Evolutionary conservation across 2,888 invertebrate species (phyloP), one percentile per base, ranked within the genome.

Genomic region (Drosophila macrothrix): DNA sequence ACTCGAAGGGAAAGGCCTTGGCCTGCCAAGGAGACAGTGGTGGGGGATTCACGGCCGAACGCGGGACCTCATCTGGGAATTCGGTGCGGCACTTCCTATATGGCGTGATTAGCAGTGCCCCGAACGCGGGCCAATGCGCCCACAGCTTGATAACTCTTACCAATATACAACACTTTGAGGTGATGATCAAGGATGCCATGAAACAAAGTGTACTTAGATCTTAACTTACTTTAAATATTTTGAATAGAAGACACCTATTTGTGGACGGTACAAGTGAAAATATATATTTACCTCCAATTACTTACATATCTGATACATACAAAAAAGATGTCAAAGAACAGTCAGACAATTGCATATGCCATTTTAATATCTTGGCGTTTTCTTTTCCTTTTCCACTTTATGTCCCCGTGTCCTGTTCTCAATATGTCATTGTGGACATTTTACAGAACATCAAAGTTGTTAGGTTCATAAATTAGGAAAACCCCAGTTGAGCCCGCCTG

Each of bases 341-440:
- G 43, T 5, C 1, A 46, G 31, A 0, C 14, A 28, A 54, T 53
- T 41, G 22, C 46, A 50, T 50, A 60, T 52, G 49, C 16, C 14
- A 33, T 19, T 59, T 52, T 35, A 52, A 50, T 55, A 65, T 35
- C 22, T 16, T n/a, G 14, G 35, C 35, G 29, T 41, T 52, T 16
- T 54, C 25, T 31, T 31, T 31, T 31, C 0, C 29, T 1, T 52
- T n/a, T 49, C 25, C 19, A 25, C 5, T 4, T 41, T 22, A 19
- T n/a, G 46, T 3, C 46, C 6, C 28, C 29, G 58, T 49, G 35
- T 14, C 59, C 33, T 62, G 52, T 49, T 59, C 65, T 72, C 78
- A 72, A 77, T 78, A 46, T 87, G 90, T 76, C 88, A 88, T 80
- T 90, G 86, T 43, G 75, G 74, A 83, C 86, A 86, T 85, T 90